Base-by-base conservation (phyloP, 2,888 invertebrate genomes). In the Listrodromus nycthemerus region DNA sequence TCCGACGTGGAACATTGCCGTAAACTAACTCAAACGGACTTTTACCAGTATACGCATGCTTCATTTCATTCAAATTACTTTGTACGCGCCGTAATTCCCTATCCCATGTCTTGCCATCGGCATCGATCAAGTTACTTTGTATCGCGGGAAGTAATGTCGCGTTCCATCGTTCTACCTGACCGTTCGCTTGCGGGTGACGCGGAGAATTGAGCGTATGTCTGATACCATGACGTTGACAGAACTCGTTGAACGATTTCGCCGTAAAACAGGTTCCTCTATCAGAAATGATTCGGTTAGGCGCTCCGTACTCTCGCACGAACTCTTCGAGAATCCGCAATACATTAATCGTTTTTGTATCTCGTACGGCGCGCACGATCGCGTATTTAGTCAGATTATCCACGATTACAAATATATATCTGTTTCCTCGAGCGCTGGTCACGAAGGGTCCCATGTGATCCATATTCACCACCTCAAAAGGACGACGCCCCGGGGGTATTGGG, bases 221-320 rank as follows among this genome's bases (percentile, higher is more conserved):
- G 13, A 84, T 66, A 4, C 85, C 85, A 10, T 74, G 55, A 13
- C 16, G 13, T 19, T 50, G 45, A 19, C 79, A 79, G 16, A 71
- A 71, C 24, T 65, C 0, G 1, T 48, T 52, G 37, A 79, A 79
- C 37, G 45, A 2, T 4, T 63, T 24, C 33, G 83, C 19, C 2
- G 83, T 83, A 48, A 86, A 86, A 10, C 81, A 67, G 19, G 82
- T 84, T 30, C 84, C 80, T 55, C 87, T 70, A 63, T 88, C 88
- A 21, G 74, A 74, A 4, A 88, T 69, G 16, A 88, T 76, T 71
- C 63, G 48, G 8, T 21, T 37, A 2, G 88, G 87, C 19, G 80
- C 55, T 19, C 86, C 87, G 73, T 55, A 86, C 5, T 30, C 48
- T 7, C 67, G 63, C 2, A 86, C 78, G 27, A 87, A 80, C 5